Evolutionary conservation across 1,140 invertebrate genomes (phyloP).

Genomic region (Drosophila pachea): DNA sequence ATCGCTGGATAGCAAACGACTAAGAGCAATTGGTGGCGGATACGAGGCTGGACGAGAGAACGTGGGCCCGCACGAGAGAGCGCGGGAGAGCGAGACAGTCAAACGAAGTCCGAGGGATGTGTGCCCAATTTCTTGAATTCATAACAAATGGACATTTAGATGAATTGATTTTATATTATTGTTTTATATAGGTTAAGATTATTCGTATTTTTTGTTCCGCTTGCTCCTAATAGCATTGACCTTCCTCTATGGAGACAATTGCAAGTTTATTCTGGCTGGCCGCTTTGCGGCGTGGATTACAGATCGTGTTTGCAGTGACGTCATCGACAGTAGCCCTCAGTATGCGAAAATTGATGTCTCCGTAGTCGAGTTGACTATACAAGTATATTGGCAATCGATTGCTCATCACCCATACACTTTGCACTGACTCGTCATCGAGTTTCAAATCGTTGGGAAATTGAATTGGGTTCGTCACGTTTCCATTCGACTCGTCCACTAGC

Average conservation of each 20-base stretch:
- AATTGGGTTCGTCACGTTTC: slow-evolving; percentile 79
- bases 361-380: slow-evolving; percentile 83
- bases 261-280: slow-evolving; percentile 24
- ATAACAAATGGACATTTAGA: too few species aligned
- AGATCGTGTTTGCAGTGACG: slow-evolving; percentile 84
- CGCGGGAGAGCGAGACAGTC: too few species aligned
- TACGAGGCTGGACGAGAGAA: too few species aligned
- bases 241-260: slow-evolving; percentile 55
- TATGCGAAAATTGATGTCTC: slow-evolving; percentile 86
- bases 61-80: too few species aligned
- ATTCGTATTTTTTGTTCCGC: too few species aligned
- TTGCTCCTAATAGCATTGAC: slow-evolving; percentile 55
- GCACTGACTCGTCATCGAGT: slow-evolving; percentile 84
- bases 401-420: slow-evolving; percentile 87
- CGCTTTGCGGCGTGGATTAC: slow-evolving; percentile 81
- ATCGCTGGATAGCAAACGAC: too few species aligned
- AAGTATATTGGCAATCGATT: slow-evolving; percentile 87
- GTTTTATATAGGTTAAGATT: too few species aligned
- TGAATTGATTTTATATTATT: too few species aligned
- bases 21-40: too few species aligned
- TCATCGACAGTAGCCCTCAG: slow-evolving; percentile 82
- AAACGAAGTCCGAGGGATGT: too few species aligned
- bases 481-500: slow-evolving; percentile 81
- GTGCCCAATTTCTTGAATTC: too few species aligned
- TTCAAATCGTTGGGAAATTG: slow-evolving; percentile 89